Conservation (phyloP, 1,140 invertebrate species). For the Andricus grossulariae region DNA sequence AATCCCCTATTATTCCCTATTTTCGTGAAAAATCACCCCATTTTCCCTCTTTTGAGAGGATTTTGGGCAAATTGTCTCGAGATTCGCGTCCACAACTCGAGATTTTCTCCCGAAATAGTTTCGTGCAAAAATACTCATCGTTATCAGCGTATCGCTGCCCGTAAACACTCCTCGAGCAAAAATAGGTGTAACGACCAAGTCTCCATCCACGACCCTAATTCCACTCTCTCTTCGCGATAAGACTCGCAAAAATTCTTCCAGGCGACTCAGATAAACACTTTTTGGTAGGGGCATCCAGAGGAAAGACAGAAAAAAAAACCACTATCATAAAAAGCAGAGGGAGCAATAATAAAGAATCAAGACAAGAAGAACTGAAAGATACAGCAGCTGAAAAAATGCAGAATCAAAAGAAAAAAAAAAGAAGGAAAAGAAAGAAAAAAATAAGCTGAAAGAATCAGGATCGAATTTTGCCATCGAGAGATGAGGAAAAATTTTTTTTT, state of each 20-base stretch:
- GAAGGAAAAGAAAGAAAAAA: too few relatives aligned
- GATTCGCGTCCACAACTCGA: not conserved
- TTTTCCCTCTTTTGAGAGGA: too few relatives aligned
- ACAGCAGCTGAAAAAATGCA: too few relatives aligned
- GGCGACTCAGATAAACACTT: not conserved
- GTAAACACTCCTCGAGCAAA: not conserved
- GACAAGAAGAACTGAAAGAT: too few relatives aligned
- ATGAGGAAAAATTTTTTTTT: too few relatives aligned
- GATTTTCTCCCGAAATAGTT: not conserved
- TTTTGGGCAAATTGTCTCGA: too few relatives aligned
- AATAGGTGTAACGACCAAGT: not conserved
- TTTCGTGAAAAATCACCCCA: too few relatives aligned
- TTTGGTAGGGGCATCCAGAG: not conserved
- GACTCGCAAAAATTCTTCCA: not conserved
- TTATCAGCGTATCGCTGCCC: not conserved
- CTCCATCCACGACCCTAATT: not conserved
- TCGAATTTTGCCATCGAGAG: too few relatives aligned
- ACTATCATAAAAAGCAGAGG: not conserved
- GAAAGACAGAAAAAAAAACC: constrained; percentile 13
- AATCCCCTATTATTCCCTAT: too few relatives aligned
- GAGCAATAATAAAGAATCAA: too few relatives aligned
- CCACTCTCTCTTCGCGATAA: constrained; percentile 15
- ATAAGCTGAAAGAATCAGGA: too few relatives aligned
- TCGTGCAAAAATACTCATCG: not conserved
- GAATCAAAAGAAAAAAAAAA: too few relatives aligned